These are phyloP conservation scores for Creontiades dilutus DNA, from an alignment of 2,888 invertebrate species.

Conservation along the genomic window DNA sequence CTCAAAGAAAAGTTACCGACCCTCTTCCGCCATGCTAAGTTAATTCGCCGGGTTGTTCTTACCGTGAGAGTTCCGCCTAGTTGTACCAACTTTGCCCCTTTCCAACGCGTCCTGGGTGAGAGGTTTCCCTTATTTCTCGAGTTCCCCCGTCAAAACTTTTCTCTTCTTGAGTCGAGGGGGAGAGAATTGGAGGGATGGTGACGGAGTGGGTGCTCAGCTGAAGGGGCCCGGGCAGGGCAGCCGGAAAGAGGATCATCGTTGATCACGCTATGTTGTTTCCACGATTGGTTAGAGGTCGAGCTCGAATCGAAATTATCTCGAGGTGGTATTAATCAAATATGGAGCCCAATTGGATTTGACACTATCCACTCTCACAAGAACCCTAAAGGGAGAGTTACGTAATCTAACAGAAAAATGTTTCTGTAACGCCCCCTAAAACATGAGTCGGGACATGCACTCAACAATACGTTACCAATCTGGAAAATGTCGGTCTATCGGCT, in stretches of 20 bases:
- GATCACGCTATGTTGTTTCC: neutral
- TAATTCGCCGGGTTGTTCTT: neutral
- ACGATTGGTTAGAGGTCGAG: neutral
- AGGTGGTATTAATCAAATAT: too few species aligned
- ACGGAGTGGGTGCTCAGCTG: neutral
- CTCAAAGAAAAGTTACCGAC: neutral
- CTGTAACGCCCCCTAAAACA: too few species aligned
- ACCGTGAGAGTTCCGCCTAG: constrained; percentile 27
- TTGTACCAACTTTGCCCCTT: constrained; percentile 8
- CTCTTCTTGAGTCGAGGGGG: neutral
- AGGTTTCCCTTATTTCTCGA: constrained; percentile 31
- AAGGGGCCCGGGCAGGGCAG: too few species aligned
- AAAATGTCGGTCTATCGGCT: too few species aligned
- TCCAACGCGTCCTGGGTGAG: neutral
- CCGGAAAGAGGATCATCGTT: neutral
- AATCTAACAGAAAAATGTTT: too few species aligned
- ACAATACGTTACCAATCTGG: too few species aligned
- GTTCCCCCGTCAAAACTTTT: constrained; percentile 30
- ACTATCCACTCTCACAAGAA: too few species aligned
- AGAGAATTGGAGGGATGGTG: neutral
- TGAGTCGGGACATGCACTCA: too few species aligned
- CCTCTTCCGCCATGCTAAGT: neutral
- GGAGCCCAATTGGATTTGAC: too few species aligned
- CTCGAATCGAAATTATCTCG: too few species aligned
- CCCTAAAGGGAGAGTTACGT: too few species aligned